These are phyloP conservation scores for Sorex fumeus DNA, from an alignment of 2,113 vertebrate species.

Conservation along the genomic window DNA sequence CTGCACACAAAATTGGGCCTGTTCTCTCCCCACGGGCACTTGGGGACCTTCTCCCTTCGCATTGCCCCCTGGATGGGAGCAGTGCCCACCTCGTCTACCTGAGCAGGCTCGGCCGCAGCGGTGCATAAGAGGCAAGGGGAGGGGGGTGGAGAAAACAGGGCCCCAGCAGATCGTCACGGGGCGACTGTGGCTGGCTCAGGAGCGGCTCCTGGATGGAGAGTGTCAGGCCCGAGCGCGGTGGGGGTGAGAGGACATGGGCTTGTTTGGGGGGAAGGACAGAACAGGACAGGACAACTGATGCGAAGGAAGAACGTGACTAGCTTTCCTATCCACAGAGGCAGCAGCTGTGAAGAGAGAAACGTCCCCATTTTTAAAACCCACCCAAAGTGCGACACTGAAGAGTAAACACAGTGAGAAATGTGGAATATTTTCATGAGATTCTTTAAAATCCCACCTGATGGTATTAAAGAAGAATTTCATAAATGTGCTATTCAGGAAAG, in stretches of 20 bases:
- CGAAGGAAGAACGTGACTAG: not conserved
- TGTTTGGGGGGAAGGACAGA: no score
- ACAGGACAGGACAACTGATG: not conserved
- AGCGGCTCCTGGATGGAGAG: no score
- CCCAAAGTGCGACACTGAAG: not conserved
- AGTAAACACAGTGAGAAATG: not conserved
- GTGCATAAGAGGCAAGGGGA: not conserved
- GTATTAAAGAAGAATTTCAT: slow-evolving; percentile 25
- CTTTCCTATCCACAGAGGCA: not conserved
- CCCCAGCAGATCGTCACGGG: no score
- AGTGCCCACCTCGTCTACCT: no score
- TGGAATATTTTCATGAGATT: slow-evolving; percentile 13
- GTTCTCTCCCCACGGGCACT: no score
- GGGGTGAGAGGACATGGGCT: no score
- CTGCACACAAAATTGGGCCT: no score
- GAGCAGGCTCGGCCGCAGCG: no score
- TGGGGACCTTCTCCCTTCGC: no score
- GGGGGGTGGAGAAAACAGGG: not conserved
- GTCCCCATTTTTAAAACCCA: not conserved
- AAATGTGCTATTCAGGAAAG: slow-evolving; percentile 14
- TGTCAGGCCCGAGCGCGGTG: no score
- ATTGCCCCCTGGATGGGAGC: no score
- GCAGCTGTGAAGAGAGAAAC: slow-evolving; percentile 6
- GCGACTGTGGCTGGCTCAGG: no score
- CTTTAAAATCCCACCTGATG: not conserved